Conservation (phyloP, 2,797 vertebrate species). For the Lemur catta region DNA sequence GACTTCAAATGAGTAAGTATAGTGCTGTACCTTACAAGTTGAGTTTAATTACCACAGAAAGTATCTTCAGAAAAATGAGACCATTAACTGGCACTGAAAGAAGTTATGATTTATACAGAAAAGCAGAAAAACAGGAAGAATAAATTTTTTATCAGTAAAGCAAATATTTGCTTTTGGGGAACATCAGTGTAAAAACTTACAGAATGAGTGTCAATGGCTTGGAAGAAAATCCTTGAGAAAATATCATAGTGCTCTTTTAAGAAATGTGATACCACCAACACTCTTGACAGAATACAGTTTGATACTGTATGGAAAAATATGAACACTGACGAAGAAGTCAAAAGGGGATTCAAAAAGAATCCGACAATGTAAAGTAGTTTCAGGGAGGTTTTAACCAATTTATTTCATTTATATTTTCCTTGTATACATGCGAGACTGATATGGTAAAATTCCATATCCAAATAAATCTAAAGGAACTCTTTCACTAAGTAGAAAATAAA, state of each 20-base stretch:
- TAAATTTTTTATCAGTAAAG: background rate
- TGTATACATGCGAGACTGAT: background rate
- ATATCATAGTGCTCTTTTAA: background rate
- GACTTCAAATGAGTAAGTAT: background rate
- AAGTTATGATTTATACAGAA: background rate
- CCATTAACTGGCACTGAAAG: background rate
- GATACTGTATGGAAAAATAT: background rate
- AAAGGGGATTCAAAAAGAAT: background rate
- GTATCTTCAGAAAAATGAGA: background rate
- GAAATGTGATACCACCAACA: background rate
- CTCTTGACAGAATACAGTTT: background rate
- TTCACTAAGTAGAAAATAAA: background rate
- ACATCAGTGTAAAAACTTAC: slow-evolving; percentile 29
- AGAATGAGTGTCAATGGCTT: background rate
- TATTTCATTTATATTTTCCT: slow-evolving; percentile 30
- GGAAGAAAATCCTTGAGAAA: background rate
- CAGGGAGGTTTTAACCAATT: background rate
- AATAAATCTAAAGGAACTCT: background rate
- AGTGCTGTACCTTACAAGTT: background rate
- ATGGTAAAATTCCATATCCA: background rate
- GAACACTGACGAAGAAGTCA: background rate
- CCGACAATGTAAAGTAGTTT: background rate
- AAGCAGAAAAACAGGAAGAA: background rate
- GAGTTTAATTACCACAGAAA: background rate
- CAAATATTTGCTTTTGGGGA: background rate